Conservation (phyloP, 1,140 invertebrate genomes). For the Drosophila willistoni region DNA sequence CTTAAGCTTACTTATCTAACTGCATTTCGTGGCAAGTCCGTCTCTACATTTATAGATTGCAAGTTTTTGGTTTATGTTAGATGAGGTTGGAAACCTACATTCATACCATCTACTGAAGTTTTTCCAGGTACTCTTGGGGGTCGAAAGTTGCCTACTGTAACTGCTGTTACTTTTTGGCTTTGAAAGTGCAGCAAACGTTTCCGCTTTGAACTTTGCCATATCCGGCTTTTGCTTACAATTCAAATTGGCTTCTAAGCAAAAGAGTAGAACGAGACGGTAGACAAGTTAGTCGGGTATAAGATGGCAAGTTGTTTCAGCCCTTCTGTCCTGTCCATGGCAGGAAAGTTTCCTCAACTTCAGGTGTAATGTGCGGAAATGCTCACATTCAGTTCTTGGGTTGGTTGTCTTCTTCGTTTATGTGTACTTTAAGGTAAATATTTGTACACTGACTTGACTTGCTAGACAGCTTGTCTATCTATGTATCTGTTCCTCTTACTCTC, state of each 20-base stretch:
- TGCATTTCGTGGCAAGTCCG: slow-evolving; percentile 31
- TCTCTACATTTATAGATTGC: slow-evolving; percentile 48
- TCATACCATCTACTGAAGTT: background rate
- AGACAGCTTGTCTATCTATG: slow-evolving; percentile 34
- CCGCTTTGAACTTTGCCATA: slow-evolving; percentile 66
- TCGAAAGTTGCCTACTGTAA: slow-evolving; percentile 19
- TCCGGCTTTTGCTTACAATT: slow-evolving; percentile 67
- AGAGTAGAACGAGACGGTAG: background rate
- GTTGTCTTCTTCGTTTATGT: slow-evolving; percentile 37
- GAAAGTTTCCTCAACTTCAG: slow-evolving; percentile 56
- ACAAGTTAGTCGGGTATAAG: background rate
- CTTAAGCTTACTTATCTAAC: slow-evolving; percentile 56
- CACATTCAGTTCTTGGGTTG: slow-evolving; percentile 45
- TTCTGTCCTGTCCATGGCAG: slow-evolving; percentile 6
- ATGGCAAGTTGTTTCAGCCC: slow-evolving; percentile 41
- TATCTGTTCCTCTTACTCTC: background rate
- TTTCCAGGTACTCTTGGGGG: slow-evolving; percentile 16
- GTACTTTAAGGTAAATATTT: slow-evolving; percentile 62
- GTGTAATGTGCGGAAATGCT: slow-evolving; percentile 69
- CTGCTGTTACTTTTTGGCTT: slow-evolving; percentile 43
- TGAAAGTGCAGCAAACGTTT: slow-evolving; percentile 62
- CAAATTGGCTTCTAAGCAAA: slow-evolving; percentile 45
- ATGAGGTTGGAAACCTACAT: slow-evolving; percentile 11
- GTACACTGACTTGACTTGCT: slow-evolving; percentile 43
- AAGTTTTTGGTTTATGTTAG: slow-evolving; percentile 32